Evolutionary conservation across 1,140 invertebrate species (phyloP), one percentile per base, ranked within the genome.

Genomic region (Drosophila cardini): DNA sequence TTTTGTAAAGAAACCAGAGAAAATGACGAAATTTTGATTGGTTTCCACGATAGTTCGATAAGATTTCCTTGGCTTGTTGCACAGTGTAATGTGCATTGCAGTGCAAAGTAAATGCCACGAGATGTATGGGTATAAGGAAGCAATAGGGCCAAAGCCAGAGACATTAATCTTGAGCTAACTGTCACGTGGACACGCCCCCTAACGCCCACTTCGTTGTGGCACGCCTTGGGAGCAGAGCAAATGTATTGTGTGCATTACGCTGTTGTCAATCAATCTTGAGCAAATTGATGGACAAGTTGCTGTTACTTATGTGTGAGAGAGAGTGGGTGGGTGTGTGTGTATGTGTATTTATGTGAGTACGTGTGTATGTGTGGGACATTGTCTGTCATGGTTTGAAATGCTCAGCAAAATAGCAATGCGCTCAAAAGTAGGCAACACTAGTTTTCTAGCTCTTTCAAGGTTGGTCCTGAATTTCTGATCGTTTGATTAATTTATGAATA

Each of bases 241-340:
- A 89, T 87, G 84, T 87, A 87, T 87, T 87, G 83, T 89, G 77
- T 84, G 85, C 85, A 89, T 89, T 89, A 89, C 77, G 85, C 80
- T 81, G 72, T 78, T 90, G 84, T 89, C 84, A 89, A 89, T 89
- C 84, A 89, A 89, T 89, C 84, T 89, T 89, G 73, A 83, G 78
- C 86, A 90, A 90, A 90, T 90, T 90, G 85, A 90, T 90, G 80
- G 87, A 90, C 85, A 90, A 90, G 85, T 90, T 90, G 85, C 69
- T 56, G 72, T 87, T 79, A 86, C 76, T 87, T 87, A 76, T 75
- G 65, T 74, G 53, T 6, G 46, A 26, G 10, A 26, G 21, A 5
- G 8, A 26, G 15, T 40, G 15, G 9, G 13, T 9, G 32, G 40
- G 36, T 26, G 26, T 26, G 1, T 34, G 43, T 8, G 40, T 1